These are phyloP conservation scores for Meriones unguiculatus DNA, from an alignment of 2,113 vertebrate genomes.

Conservation along the genomic window DNA sequence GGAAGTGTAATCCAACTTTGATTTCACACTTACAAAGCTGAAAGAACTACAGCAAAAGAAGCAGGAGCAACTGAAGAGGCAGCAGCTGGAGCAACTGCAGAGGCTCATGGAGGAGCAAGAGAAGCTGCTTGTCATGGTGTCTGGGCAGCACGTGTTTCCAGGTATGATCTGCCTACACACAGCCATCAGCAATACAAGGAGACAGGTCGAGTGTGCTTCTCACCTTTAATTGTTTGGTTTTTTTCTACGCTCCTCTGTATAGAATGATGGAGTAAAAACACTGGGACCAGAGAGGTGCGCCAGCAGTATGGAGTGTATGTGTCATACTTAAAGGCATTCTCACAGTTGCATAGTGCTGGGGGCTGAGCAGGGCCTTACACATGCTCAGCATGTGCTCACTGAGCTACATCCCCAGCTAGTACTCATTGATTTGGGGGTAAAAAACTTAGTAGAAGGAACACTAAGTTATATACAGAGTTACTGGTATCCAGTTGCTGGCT, in stretches of 20 bases:
- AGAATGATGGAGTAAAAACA: background rate
- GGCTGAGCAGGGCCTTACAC: background rate
- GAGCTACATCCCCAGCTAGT: background rate
- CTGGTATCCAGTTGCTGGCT: background rate
- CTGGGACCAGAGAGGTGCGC: background rate
- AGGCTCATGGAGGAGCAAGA: slow-evolving; percentile 93
- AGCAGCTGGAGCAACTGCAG: slow-evolving; percentile 93
- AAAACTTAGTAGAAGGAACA: background rate
- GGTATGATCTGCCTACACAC: slow-evolving; percentile 76
- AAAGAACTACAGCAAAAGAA: slow-evolving; percentile 95
- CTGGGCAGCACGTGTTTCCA: slow-evolving; percentile 79
- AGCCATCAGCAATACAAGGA: background rate
- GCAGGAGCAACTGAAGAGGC: slow-evolving; percentile 93
- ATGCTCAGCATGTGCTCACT: background rate
- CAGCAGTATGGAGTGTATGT: background rate
- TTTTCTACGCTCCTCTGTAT: background rate
- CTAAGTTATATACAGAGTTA: background rate
- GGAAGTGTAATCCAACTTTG: background rate
- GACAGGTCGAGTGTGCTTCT: background rate
- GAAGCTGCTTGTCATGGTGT: slow-evolving; percentile 88
- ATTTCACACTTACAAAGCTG: slow-evolving; percentile 88
- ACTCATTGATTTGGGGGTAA: background rate
- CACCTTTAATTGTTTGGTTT: background rate
- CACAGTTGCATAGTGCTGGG: background rate
- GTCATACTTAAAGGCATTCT: background rate